Percentiles rank a stretch among this genome's conserved stretches.
Evolutionary conservation across 2,113 vertebrate genomes (phyloP).

Genomic region (Apteryx mantelli): DNA sequence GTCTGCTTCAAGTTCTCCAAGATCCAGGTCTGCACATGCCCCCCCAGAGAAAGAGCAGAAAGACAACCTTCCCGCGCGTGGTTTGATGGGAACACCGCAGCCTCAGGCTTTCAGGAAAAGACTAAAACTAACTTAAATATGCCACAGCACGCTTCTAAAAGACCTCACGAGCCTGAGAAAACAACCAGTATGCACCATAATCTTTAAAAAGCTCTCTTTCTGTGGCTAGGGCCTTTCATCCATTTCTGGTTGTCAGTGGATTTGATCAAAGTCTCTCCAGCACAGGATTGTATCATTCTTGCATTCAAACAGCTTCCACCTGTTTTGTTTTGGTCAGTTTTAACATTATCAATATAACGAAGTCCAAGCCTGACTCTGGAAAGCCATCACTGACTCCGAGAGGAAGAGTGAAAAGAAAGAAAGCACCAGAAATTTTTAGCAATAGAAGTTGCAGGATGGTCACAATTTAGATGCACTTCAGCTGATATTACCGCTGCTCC

Average conservation of each 20-base stretch:
- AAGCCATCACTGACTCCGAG: background rate
- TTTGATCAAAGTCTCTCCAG: background rate
- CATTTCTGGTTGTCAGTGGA: background rate
- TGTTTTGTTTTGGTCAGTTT: background rate
- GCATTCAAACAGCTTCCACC: background rate
- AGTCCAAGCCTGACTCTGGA: background rate
- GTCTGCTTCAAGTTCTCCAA: background rate
- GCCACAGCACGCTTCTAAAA: background rate
- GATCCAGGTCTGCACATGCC: background rate
- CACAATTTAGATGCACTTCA: rapidly evolving
- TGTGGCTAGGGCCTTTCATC: background rate
- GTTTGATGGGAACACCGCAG: background rate
- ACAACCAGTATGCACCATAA: background rate
- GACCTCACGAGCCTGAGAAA: background rate
- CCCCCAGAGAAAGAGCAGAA: background rate
- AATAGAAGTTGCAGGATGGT: background rate
- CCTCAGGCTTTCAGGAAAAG: background rate
- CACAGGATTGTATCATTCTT: rapidly evolving
- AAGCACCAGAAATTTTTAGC: background rate
- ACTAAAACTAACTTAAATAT: background rate
- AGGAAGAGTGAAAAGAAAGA: background rate
- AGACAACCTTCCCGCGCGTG: rapidly evolving
- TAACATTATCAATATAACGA: background rate
- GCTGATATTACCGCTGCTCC: rapidly evolving
- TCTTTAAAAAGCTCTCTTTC: background rate